phyloP scores from a whole-genome alignment of 2,888 invertebrate species.

The Bembecia ichneumoniformis region DNA sequence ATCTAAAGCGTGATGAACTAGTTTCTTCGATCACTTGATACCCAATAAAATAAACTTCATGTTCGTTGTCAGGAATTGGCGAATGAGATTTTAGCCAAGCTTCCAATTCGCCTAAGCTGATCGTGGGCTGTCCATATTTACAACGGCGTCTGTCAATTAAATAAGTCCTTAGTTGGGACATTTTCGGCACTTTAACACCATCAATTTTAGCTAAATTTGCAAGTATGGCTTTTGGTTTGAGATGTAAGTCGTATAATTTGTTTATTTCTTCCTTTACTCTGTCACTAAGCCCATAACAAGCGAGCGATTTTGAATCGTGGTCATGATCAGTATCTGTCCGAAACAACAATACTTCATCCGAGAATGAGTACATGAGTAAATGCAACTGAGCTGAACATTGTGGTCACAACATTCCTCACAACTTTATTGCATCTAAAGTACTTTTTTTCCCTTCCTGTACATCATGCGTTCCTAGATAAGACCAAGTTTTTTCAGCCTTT shows the following conservation, averaged over 20 bases:
- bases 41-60: conserved; percentile 10
- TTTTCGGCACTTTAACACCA: conserved; percentile 8
- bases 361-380: conserved; percentile 9
- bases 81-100: conserved; percentile 12
- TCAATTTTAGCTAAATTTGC: conserved; percentile 7
- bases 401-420: conserved; percentile 5
- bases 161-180: conserved; percentile 10
- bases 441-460: conserved; percentile 9
- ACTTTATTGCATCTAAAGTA: conserved; percentile 14
- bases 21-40: conserved; percentile 1
- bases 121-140: conserved; percentile 11
- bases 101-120: conserved; percentile 13
- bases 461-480: conserved; percentile 7
- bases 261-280: conserved; percentile 11
- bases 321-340: conserved; percentile 13
- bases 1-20: conserved; percentile 7
- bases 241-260: conserved; percentile 9
- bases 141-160: conserved; percentile 7
- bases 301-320: conserved; percentile 7
- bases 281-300: conserved; percentile 9
- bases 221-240: conserved; percentile 12
- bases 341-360: conserved; percentile 11
- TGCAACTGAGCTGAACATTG: conserved; percentile 12
- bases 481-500: conserved; percentile 11
- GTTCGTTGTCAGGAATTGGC: conserved; percentile 10